These are phyloP conservation scores for Drymodes brunneopygia DNA, from an alignment of 2,113 vertebrate genomes.

Conservation along the genomic window DNA sequence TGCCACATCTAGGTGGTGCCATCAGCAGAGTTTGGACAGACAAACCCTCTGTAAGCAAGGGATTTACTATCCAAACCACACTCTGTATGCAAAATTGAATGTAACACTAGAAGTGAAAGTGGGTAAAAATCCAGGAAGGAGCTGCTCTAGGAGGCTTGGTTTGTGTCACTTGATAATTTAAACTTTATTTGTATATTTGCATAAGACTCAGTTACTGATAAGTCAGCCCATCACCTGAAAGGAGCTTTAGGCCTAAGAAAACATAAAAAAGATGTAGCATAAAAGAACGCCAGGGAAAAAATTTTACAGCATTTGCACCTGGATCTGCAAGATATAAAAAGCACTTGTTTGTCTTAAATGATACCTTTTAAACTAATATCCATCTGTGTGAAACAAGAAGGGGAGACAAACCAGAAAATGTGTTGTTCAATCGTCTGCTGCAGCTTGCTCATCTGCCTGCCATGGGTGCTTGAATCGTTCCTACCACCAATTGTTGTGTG, in stretches of 20 bases:
- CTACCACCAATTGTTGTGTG: not conserved
- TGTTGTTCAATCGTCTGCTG: not conserved
- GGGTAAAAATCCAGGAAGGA: not conserved
- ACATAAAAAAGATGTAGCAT: not conserved
- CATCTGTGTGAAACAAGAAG: not conserved
- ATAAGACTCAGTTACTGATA: not conserved
- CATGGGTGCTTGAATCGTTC: not conserved
- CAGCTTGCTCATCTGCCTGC: not conserved
- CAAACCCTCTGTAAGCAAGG: not conserved
- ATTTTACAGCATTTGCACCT: not conserved
- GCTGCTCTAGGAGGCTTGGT: not conserved
- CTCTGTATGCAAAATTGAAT: not conserved
- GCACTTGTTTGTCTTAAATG: not conserved
- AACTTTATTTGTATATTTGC: not conserved
- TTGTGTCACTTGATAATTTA: not conserved
- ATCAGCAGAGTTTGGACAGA: not conserved
- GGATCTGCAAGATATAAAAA: not conserved
- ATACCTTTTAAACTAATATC: not conserved
- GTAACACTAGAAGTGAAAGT: not conserved
- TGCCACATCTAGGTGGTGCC: not conserved
- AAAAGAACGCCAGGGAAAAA: not conserved
- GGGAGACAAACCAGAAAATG: not conserved
- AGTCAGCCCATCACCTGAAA: not conserved
- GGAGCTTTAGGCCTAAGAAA: not conserved
- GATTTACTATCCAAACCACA: not conserved